Evolutionary conservation across 2,888 invertebrate species (phyloP), one percentile per base, ranked within the genome.

Genomic region (Nemurella pictetii): DNA sequence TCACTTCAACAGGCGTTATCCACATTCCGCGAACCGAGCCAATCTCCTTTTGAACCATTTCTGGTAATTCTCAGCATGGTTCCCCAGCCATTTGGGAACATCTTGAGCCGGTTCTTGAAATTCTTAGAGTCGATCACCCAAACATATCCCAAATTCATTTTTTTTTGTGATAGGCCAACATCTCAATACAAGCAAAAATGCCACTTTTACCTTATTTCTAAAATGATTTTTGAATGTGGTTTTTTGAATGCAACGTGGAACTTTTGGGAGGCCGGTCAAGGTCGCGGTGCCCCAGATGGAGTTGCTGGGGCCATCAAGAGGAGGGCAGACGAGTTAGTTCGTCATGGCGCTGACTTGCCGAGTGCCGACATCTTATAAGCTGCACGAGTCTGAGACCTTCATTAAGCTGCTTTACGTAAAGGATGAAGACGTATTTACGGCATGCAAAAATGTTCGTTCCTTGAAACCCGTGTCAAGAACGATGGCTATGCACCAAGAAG

Each of bases 191-290:
- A 75, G 28, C 75, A 75, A 75, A 75, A 75, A 28, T 28, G 26
- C 25, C 12, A 75, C n/a, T 75, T 75, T 75, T 75, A 75, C n/a
- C n/a, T 75, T 20, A 25, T 75, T 75, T 75, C 75, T 15, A 75
- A 75, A 75, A 75, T 25, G 7, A 75, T 75, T 75, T n/a, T 25
- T 75, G 75, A 75, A 28, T 28, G 9, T 75, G 75, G 75, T n/a
- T 75, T 75, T 29, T 30, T 80, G 7, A 80, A 29, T 28, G 29
- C 80, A 0, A 80, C 80, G 29, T 80, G 80, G 80, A 80, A 80
- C 80, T 80, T 80, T 27, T 80, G 80, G 80, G 80, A 80, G 32
- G 26, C 80, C 9, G 80, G 80, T 25, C 80, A 80, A 20, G 80
- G 80, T 80, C 80, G 80, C 12, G 80, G 80, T 32, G 80, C 80